Base-by-base conservation (phyloP, 2,113 vertebrate genomes). In the Platanista minor region DNA sequence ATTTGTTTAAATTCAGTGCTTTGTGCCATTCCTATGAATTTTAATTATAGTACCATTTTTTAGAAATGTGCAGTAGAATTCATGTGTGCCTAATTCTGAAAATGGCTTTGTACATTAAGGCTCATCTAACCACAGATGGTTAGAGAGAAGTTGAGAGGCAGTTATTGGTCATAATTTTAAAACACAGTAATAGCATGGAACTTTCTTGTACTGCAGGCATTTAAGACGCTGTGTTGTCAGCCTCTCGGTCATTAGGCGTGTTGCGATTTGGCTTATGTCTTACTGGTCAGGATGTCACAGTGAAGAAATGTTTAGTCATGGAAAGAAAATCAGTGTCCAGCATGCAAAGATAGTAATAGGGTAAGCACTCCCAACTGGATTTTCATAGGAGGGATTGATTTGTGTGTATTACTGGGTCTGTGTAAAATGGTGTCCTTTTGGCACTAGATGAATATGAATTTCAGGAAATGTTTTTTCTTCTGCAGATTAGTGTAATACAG, bases 351-450 rank as follows among this genome's bases (percentile, higher is more conserved):
- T 69, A 97, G 66, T 97, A 97, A 80, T 95, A 69, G 98, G 94
- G 94, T 96, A 97, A 46, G 86, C 74, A 93, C 91, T 98, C 97
- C 87, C 97, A 93, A 67, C 88, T 97, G 97, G 69, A 91, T 94
- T 98, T 94, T 96, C 95, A 54, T 86, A 91, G 91, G 82, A 82
- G 1, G 87, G 41, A 92, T 39, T 8, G 27, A 95, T 96, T 91
- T 67, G 72, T 87, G 83, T 92, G 84, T 90, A 69, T 96, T 97
- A 81, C 96, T 72, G 92, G 75, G 66, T 97, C 90, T 92, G 41
- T 86, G 96, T 95, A 98, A 94, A 97, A 96, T 87, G 77, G 98
- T 91, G 94, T 97, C 98, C 97, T 92, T 49, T 80, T 98, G 97
- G 98, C 98, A 98, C 90, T 93, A 87, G 91, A 98, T 66, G 97